These are phyloP conservation scores for Brotula barbata DNA, from an alignment of 2,797 vertebrate genomes.

Conservation along the genomic window DNA sequence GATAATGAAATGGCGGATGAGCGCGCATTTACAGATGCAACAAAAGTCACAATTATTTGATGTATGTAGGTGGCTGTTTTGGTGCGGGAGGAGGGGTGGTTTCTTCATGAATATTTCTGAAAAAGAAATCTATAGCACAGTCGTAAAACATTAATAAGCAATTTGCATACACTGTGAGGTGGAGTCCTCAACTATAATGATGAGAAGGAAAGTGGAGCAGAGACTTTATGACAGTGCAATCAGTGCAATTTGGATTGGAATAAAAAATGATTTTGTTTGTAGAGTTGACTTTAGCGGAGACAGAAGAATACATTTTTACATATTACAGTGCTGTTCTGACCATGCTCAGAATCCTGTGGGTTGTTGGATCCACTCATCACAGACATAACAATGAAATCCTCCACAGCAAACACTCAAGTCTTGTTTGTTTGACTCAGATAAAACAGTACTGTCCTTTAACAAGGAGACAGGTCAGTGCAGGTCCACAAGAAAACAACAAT, in stretches of 20 bases:
- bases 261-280: neutral
- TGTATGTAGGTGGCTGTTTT: slow-evolving; percentile 23
- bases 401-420: neutral
- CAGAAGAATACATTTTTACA: neutral
- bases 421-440: slow-evolving; percentile 15
- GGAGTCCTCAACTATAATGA: neutral
- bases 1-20: slow-evolving; percentile 15
- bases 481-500: slow-evolving; percentile 41
- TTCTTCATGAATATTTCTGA: slow-evolving; percentile 30
- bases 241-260: neutral
- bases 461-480: slow-evolving; percentile 28
- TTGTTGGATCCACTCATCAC: neutral
- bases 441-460: slow-evolving; percentile 10
- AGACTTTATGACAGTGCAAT: neutral
- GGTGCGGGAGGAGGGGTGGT: neutral
- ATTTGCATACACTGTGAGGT: slow-evolving; percentile 12
- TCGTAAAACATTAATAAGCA: slow-evolving; percentile 41
- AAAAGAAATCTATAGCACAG: slow-evolving; percentile 16
- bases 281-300: neutral
- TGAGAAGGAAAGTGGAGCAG: slow-evolving; percentile 32
- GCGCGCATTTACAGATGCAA: neutral
- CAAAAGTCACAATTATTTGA: slow-evolving; percentile 7
- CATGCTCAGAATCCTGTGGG: neutral
- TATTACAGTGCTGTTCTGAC: neutral
- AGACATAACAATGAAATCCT: neutral